phyloP scores from a whole-genome alignment of 1,140 invertebrate species.

The Pectinophora gossypiella region DNA sequence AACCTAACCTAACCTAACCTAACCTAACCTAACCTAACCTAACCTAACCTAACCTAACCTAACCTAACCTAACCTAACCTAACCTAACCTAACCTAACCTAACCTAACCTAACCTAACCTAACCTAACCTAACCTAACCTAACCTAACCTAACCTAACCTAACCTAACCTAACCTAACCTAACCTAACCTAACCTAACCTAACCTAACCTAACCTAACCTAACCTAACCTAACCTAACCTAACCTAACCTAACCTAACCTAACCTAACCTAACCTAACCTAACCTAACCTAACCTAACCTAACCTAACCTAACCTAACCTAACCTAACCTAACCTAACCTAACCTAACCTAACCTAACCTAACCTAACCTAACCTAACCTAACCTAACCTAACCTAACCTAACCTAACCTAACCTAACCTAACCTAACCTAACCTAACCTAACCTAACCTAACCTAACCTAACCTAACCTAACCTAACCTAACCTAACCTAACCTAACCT shows the following conservation, averaged over 20 bases:
- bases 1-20: no score
- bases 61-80: slow-evolving; percentile 21
- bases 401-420: slow-evolving; percentile 12
- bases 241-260: slow-evolving; percentile 19
- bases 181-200: slow-evolving; percentile 24
- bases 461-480: slow-evolving; percentile 1
- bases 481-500: no score
- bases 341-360: slow-evolving; percentile 4
- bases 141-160: slow-evolving; percentile 15
- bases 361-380: slow-evolving; percentile 11
- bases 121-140: slow-evolving; percentile 24
- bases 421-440: slow-evolving; percentile 13
- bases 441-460: slow-evolving; percentile 14
- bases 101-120: slow-evolving; percentile 29
- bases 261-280: slow-evolving; percentile 16
- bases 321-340: slow-evolving; percentile 9
- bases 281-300: slow-evolving; percentile 18
- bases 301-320: slow-evolving; percentile 18
- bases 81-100: slow-evolving; percentile 31
- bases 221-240: slow-evolving; percentile 19
- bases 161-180: slow-evolving; percentile 23
- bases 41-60: slow-evolving; percentile 8
- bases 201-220: slow-evolving; percentile 15
- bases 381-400: slow-evolving; percentile 12
- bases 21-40: no score